Evolutionary conservation across 2,797 vertebrate species (phyloP), one percentile per base, ranked within the genome.

Genomic region (Sarcophilus harrisii): DNA sequence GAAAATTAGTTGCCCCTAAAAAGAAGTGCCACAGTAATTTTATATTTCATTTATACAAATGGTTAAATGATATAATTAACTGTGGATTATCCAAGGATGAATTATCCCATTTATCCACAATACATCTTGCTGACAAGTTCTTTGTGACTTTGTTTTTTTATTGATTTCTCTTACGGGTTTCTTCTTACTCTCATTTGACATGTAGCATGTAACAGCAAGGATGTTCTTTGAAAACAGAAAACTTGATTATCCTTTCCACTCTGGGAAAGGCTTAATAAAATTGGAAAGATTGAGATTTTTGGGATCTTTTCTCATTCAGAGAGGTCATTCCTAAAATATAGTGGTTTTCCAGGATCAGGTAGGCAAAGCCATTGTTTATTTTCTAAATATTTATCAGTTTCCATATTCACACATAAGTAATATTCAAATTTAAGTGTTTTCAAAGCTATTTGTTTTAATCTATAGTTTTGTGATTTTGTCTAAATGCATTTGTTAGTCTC

Each of bases 121-220:
- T 57, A 92, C 94, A 38, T 95, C 49, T 92, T 94, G 27, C 60
- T 95, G 92, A 73, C 0, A 29, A 49, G 45, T 91, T 21, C 52
- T 95, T 95, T 92, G 92, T 93, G 32, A 94, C 94, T 96, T 95
- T 94, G 95, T 60, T 45, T 30, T 45, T 55, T 81, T 92, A 12
- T 96, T 96, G 94, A 55, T 93, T 96, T 45, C 38, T 57, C 49
- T 94, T 55, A 81, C 9, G 93, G 38, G 27, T 93, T 95, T 92
- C 49, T 91, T 4, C 18, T 28, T 94, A 66, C 3, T 96, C 28
- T 32, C 93, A 0, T 92, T 91, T 93, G 90, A 12, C 29, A 45
- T 94, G 38, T 16, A 95, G 52, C 90, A 81, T 96, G 21, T 60
- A 94, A 60, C 52, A 58, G 32, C 57, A 90, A 45, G 60, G 9